These are phyloP conservation scores for Okapia johnstoni DNA, from an alignment of 2,113 vertebrate genomes.

Conservation along the genomic window DNA sequence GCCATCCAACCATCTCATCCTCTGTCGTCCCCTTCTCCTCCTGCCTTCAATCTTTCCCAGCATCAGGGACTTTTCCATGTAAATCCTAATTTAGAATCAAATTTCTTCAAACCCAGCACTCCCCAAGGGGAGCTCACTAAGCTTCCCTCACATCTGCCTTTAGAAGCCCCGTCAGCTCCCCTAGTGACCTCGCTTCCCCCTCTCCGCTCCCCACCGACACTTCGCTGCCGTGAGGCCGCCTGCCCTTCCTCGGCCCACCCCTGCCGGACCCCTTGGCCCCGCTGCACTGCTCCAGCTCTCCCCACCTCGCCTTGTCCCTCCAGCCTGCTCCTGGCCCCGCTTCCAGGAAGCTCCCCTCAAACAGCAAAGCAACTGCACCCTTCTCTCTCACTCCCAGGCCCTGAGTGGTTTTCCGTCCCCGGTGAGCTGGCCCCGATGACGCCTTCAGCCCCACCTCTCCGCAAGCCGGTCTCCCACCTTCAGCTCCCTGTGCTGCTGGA, in stretches of 20 bases:
- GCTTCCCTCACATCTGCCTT: not conserved
- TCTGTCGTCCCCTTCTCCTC: not conserved
- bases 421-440: fast-evolving
- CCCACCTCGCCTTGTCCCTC: fast-evolving
- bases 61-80: not conserved
- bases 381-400: not conserved
- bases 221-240: fast-evolving
- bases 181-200: too few relatives aligned
- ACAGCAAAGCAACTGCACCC: not conserved
- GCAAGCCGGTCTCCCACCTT: not conserved
- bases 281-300: fast-evolving
- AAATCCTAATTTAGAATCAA: not conserved
- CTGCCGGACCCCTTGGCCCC: not conserved
- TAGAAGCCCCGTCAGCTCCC: too few relatives aligned
- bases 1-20: not conserved
- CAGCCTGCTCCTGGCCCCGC: not conserved
- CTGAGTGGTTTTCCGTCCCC: not conserved
- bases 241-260: not conserved
- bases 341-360: not conserved
- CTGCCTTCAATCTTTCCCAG: not conserved
- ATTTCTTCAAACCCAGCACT: not conserved
- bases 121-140: not conserved
- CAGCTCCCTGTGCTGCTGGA: not conserved
- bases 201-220: fast-evolving
- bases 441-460: not conserved